Evolutionary conservation across 2,113 vertebrate genomes (phyloP).

Genomic region (Martes martes): DNA sequence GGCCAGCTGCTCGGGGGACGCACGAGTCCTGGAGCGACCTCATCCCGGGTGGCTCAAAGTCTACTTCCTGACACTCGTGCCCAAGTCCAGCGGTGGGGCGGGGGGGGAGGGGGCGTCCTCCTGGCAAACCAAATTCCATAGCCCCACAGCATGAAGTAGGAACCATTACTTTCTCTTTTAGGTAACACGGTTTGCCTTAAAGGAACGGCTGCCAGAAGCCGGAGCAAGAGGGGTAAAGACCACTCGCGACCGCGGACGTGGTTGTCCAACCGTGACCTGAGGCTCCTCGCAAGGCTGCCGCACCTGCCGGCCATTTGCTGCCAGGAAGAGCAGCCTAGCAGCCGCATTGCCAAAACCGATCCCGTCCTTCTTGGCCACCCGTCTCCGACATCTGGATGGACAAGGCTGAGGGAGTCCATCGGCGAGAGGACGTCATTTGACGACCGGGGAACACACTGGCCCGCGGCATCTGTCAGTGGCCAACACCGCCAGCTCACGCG

Average conservation of each 20-base stretch:
- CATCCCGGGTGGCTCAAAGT: neutral
- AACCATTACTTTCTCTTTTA: neutral
- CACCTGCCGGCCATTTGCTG: neutral
- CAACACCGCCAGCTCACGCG: rapidly evolving
- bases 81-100: rapidly evolving
- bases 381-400: rapidly evolving
- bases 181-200: rapidly evolving
- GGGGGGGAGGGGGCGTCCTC: rapidly evolving
- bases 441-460: rapidly evolving
- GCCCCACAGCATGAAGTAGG: rapidly evolving
- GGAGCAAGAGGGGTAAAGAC: rapidly evolving
- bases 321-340: neutral
- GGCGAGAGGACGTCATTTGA: rapidly evolving
- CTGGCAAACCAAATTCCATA: neutral
- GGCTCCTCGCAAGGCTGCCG: rapidly evolving
- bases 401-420: rapidly evolving
- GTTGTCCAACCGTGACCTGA: neutral
- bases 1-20: neutral
- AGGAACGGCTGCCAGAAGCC: rapidly evolving
- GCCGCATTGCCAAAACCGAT: neutral
- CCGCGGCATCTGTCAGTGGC: rapidly evolving
- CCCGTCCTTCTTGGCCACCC: neutral
- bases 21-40: rapidly evolving
- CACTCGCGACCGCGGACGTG: too few species aligned
- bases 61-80: neutral